Base-by-base conservation (phyloP, 2,888 invertebrate genomes). In the Eupithecia tripunctaria region DNA sequence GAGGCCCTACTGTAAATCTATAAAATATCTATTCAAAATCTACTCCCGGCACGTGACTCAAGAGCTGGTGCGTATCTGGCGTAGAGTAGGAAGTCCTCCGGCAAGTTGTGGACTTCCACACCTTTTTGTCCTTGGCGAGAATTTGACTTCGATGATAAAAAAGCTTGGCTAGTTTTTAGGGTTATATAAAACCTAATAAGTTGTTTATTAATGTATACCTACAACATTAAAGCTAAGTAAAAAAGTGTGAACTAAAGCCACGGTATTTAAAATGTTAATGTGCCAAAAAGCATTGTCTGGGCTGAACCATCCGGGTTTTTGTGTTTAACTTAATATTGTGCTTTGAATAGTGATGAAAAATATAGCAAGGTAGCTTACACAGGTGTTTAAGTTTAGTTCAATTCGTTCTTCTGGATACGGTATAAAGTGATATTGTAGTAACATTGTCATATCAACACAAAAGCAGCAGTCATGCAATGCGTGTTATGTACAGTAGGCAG, bases 171-270 rank as follows among this genome's bases (percentile, higher is more conserved):
- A 10, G 36, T 36, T 36, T 36, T 36, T 36, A 36, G 8, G 14
- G 10, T 59, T 27, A 29, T 60, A 1, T 32, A 32, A 3, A 29
- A 36, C 8, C 8, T 36, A 36, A 36, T 36, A 36, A 36, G 10
- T 36, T 36, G 36, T 36, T 36, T 36, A 8, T 6, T 36, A 36
- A 36, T 7, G 36, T 36, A n/a, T 32, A 32, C 32, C 32, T 32
- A 32, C 32, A 32, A 32, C 32, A 32, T 32, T 32, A 32, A n/a
- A 21, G 6, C 21, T 3, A 64, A 59, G 25, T 73, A 67, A 74
- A 74, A 74, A 74, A 71, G 74, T 74, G 74, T 65, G 71, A 74
- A 70, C 29, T 18, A 59, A 59, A 70, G 67, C 43, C 62, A 74
- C 51, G 71, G 65, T 36, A 62, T 70, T 73, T 67, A 67, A 41